phyloP scores from a whole-genome alignment of 2,888 invertebrate species.

The Gymnoscelis rufifasciata region DNA sequence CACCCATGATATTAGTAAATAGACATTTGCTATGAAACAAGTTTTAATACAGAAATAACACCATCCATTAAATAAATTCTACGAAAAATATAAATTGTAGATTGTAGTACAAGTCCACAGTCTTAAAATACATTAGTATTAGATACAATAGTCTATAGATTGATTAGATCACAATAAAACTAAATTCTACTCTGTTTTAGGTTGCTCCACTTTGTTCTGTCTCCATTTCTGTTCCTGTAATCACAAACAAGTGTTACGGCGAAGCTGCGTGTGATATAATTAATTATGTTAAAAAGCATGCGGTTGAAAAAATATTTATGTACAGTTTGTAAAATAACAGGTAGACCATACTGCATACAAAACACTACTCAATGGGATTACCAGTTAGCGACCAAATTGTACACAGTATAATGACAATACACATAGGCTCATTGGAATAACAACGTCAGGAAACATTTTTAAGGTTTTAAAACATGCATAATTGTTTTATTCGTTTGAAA shows the following conservation, averaged over 20 bases:
- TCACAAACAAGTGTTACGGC: slow-evolving; percentile 30
- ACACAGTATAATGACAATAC: no score
- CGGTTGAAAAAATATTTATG: background rate
- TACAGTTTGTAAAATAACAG: no score
- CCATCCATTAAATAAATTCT: slow-evolving; percentile 45
- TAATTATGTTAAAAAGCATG: background rate
- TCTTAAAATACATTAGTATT: slow-evolving; percentile 23
- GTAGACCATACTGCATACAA: no score
- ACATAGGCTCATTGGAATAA: no score
- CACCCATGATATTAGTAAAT: slow-evolving; percentile 11
- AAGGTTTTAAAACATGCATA: no score
- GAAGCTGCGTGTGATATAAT: background rate
- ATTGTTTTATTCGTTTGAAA: no score
- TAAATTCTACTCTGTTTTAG: slow-evolving; percentile 53
- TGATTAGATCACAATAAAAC: slow-evolving; percentile 24
- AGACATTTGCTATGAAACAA: slow-evolving; percentile 41
- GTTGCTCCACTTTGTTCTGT: slow-evolving; percentile 67
- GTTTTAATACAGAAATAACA: slow-evolving; percentile 57
- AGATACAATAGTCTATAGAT: slow-evolving; percentile 22
- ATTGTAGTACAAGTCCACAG: slow-evolving; percentile 27
- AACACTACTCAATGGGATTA: no score
- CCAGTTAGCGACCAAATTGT: no score
- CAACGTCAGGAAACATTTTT: no score
- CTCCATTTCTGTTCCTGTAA: slow-evolving; percentile 76
- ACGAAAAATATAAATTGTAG: slow-evolving; percentile 45